Evolutionary conservation across 2,888 invertebrate genomes (phyloP), one percentile per base, ranked within the genome.

Genomic region (Tipula confusa): DNA sequence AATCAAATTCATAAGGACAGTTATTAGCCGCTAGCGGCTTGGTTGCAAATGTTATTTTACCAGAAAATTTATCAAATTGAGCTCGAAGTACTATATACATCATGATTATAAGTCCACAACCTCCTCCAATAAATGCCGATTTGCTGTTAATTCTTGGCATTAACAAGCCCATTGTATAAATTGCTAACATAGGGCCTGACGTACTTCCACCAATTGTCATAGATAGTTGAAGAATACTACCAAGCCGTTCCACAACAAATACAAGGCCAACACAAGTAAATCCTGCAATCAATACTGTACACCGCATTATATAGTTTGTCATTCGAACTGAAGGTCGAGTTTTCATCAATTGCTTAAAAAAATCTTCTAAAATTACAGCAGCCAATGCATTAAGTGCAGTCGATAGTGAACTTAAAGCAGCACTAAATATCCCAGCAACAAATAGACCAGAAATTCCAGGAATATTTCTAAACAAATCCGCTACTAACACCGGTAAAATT

Each of bases 361-460:
- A 92, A 87, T 96, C 95, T 89, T 95, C 95, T 38, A 94, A 91
- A 79, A 95, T 93, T 0, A 95, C 95, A 7, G 95, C 95, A 0
- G 95, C 93, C 93, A 95, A 93, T 0, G 95, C 95, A 87, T 95
- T 96, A 0, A 95, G 89, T 0, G 95, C 95, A 13, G 95, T 95
- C 0, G 95, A 95, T 88, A 95, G 91, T 0, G 95, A 94, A 88
- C 95, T 95, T 48, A 98, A 90, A 1, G 97, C 96, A 7, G 97
- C 97, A 89, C 97, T 96, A 87, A 97, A 97, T 31, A 98, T 94
- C 4, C 97, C 97, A 64, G 97, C 95, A 0, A 97, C 93, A 87
- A 97, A 97, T 0, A 97, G 90, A 36, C 97, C 97, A 0, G 97
- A 94, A 79, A 98, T 88, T 0, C 97, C 97, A 0, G 96, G 96